Evolutionary conservation across 2,113 vertebrate genomes (phyloP), one percentile per base, ranked within the genome.

Genomic region (Kobus ellipsiprymnus): DNA sequence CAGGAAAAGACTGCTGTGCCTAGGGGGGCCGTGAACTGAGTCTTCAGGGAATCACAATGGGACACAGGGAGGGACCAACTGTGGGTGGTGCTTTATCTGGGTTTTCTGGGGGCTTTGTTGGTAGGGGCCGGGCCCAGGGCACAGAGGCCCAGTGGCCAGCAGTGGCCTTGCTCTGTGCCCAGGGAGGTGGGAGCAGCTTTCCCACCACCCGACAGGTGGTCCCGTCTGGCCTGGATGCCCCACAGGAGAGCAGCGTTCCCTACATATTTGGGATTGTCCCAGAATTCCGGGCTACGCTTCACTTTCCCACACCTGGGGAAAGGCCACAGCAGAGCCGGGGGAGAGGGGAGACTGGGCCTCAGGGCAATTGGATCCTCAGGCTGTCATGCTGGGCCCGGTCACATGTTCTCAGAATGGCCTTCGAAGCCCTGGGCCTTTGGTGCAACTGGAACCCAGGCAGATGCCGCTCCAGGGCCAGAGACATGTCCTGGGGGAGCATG

Each of bases 321-420:
- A 84, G 84, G 55, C 64, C 40, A 17, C 11, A 5, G 3, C 21
- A 2, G n/a, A 50, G 36, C 7, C 0, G 0, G 40, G 23, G 67
- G 48, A 33, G 55, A 6, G 0, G 25, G 14, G 46, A 46, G 80
- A 21, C 9, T 1, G 2, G 16, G 36, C 55, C 44, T 44, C 40
- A 50, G 62, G 48, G 48, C 33, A 19, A n/a, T 5, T 3, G 2
- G 21, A 23, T 19, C 2, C 36, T 40, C 36, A 74, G 71, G 71
- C 71, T 77, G 6, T 52, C 40, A 4, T 3, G 74, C 12, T 4
- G 57, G 2, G 2, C 14, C 5, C 0, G 0, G 1, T 14, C 57
- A 6, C 6, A 5, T 11, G n/a, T 36, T 23, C 29, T 30, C 46
- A 19, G 59, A 10, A 9, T 0, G 11, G 64, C 11, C 64, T n/a